Evolutionary conservation across 1,140 invertebrate genomes (phyloP).

Genomic region (Mya arenaria): DNA sequence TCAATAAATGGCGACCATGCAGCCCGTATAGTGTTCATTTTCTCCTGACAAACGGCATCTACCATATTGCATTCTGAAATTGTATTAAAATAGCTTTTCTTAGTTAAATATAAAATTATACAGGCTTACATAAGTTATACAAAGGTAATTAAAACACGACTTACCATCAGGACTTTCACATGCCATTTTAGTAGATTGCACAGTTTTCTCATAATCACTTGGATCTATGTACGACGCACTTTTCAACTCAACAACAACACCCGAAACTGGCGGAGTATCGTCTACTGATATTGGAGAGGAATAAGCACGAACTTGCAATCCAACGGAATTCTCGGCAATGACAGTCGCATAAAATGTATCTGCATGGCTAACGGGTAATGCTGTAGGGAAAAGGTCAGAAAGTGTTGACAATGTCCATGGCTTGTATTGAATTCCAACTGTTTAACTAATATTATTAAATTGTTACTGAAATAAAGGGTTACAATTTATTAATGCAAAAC

Average conservation of each 20-base stretch:
- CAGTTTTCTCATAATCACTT: conserved; percentile 36
- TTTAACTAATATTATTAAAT: not conserved
- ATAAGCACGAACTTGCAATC: conserved; percentile 48
- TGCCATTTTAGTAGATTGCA: conserved; percentile 42
- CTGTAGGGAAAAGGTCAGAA: not conserved
- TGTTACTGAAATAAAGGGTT: not conserved
- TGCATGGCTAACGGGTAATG: conserved; percentile 25
- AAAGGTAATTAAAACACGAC: not conserved
- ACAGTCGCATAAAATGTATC: conserved; percentile 60
- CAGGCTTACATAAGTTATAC: not conserved
- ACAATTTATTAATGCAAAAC: not conserved
- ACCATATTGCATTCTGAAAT: conserved; percentile 58
- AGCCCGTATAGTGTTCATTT: conserved; percentile 56
- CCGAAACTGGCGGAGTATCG: conserved; percentile 58
- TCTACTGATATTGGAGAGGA: conserved; percentile 61
- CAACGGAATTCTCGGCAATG: conserved; percentile 62
- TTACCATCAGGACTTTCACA: conserved; percentile 58
- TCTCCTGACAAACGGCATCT: conserved; percentile 64
- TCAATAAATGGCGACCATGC: conserved; percentile 65
- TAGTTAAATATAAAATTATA: not conserved
- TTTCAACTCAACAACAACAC: conserved; percentile 61
- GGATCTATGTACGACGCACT: conserved; percentile 52
- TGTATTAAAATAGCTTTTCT: not conserved
- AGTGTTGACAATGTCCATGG: not conserved
- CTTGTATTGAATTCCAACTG: too few species aligned